phyloP scores from a whole-genome alignment of 2,888 invertebrate genomes.

The Melangyna quadrimaculata region DNA sequence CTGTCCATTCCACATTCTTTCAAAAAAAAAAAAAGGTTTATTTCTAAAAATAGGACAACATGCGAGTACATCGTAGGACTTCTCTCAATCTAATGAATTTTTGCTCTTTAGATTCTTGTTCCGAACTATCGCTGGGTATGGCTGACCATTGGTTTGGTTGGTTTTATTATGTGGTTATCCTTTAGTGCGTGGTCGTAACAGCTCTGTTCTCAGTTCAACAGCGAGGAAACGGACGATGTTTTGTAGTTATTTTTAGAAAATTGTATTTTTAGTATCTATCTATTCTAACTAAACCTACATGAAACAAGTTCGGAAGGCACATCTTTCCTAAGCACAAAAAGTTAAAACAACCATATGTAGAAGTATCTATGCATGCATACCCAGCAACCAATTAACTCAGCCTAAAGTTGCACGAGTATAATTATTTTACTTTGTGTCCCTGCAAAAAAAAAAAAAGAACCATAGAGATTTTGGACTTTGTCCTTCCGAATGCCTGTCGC shows the following conservation, averaged over 20 bases:
- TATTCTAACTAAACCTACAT: background rate
- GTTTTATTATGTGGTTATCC: conserved; percentile 23
- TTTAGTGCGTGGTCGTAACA: conserved; percentile 34
- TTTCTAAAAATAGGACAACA: conserved; percentile 52
- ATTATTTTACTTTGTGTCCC: conserved; percentile 29
- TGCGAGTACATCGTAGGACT: background rate
- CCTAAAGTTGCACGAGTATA: conserved; percentile 27
- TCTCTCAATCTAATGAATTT: conserved; percentile 45
- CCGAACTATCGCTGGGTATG: background rate
- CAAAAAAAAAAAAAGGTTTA: background rate
- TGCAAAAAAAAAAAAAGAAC: background rate
- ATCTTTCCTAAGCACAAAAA: background rate
- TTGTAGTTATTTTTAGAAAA: conserved; percentile 59
- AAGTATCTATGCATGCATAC: background rate
- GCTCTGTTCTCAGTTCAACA: background rate
- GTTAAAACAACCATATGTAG: background rate
- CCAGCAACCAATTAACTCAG: conserved; percentile 40
- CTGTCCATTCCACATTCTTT: conserved; percentile 3
- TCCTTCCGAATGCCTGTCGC: conserved; percentile 6
- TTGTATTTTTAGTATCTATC: conserved; percentile 52
- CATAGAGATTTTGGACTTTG: conserved; percentile 8
- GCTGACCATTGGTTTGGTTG: conserved; percentile 9
- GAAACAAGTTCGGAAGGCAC: conserved; percentile 32
- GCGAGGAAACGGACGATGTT: background rate
- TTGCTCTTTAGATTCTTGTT: conserved; percentile 4